A percentile compares a stretch with the other conserved stretches of the same genome.
These are phyloP conservation scores for Cyanistes caeruleus DNA, from an alignment of 2,113 vertebrate species.

Conservation along the genomic window DNA sequence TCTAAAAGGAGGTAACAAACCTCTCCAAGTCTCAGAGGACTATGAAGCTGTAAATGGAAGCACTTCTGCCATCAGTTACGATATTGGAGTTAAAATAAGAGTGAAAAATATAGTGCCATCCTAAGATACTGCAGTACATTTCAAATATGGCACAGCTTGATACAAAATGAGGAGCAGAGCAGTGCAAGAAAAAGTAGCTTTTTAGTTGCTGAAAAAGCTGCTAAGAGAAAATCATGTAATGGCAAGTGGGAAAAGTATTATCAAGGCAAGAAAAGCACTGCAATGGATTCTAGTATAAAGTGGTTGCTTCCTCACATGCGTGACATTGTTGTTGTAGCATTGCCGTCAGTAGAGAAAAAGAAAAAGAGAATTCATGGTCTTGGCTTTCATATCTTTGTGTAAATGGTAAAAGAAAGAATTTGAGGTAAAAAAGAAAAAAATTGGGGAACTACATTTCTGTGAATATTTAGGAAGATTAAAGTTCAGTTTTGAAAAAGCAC, in stretches of 20 bases:
- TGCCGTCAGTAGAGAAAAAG: background rate
- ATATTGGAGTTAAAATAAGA: background rate
- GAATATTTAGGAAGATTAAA: background rate
- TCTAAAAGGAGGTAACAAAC: background rate
- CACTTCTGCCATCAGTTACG: background rate
- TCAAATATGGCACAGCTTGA: background rate
- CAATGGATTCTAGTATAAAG: background rate
- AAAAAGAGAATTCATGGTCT: background rate
- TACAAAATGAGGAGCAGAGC: background rate
- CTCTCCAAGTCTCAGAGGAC: background rate
- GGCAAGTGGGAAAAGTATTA: background rate
- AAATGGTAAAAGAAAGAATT: background rate
- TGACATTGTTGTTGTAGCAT: background rate
- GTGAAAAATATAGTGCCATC: background rate
- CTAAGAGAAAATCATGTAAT: background rate
- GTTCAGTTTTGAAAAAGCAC: background rate
- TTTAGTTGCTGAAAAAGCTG: constrained; percentile 7
- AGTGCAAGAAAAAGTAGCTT: too few species aligned
- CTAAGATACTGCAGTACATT: background rate
- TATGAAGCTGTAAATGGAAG: background rate
- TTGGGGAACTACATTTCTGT: background rate
- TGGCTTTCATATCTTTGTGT: background rate
- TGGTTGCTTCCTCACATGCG: background rate
- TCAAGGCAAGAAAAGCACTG: background rate
- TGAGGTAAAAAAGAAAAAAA: too few species aligned